Base-by-base conservation (phyloP, 2,797 vertebrate genomes). In the Psittacula echo region DNA sequence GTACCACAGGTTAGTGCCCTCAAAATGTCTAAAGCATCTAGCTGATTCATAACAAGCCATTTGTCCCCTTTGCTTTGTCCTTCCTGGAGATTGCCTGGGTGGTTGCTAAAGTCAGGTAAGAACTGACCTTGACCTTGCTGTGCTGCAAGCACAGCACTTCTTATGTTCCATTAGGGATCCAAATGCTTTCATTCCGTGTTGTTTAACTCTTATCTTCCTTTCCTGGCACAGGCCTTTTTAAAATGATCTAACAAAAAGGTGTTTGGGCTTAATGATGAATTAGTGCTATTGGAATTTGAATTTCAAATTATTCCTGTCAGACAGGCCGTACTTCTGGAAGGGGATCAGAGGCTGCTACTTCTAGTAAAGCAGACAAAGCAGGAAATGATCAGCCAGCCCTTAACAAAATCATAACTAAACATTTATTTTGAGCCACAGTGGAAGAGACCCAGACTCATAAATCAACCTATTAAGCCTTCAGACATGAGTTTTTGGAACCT, bases 261-360 rank as follows among this genome's bases (percentile, higher is more conserved):
- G 56, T 81, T 89, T 89, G 80, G 51, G 70, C 62, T n/a, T 29
- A 21, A 53, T 76, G 94, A 97, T 95, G 93, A 95, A 97, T 96
- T 92, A 91, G 72, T 85, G 85, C 93, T 85, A 20, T 54, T 96
- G 96, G 97, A 97, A 96, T 97, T 97, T 96, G 95, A 93, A 84
- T 97, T 95, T 73, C 91, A 86, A 90, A 89, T 95, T 87, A 74
- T 54, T 96, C 95, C 97, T 97, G 95, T 96, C 82, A 16, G 91
- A 88, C 86, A 51, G 81, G 60, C 83, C 9, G 6, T 89, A 41
- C 76, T 94, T 92, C 81, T 96, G 93, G 95, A 94, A 93, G 78
- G 79, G 75, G 77, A 84, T 30, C 74, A 87, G 54, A 41, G 14
- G 73, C 58, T 44, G 53, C 41, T 79, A 70, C 42, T 11, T 87